These are phyloP conservation scores for Bursaphelenchus okinawaensis DNA, from an alignment of 2,888 invertebrate species.

Conservation along the genomic window DNA sequence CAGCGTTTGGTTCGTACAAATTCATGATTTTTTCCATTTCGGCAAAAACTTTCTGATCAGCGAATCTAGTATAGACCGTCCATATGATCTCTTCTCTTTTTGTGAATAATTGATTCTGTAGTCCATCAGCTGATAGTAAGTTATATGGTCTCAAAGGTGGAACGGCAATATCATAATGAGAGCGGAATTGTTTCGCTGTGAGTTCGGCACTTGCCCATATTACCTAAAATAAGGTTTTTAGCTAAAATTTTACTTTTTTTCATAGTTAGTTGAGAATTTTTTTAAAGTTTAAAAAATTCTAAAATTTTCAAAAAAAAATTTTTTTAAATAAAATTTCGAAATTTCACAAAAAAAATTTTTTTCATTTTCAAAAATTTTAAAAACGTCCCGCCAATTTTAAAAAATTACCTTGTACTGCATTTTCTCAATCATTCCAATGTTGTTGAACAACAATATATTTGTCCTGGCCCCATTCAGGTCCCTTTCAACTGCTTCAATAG, in stretches of 20 bases:
- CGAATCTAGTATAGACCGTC: neutral
- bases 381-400: no score
- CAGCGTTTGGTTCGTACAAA: neutral
- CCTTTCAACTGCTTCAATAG: neutral
- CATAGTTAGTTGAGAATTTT: neutral
- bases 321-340: no score
- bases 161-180: conserved; percentile 20
- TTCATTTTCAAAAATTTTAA: no score
- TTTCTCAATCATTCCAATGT: conserved; percentile 4
- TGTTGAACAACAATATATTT: conserved; percentile 28
- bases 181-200: neutral
- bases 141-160: conserved; percentile 20
- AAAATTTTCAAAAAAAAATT: no score
- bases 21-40: neutral
- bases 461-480: conserved; percentile 10
- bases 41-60: neutral
- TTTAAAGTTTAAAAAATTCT: no score
- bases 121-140: neutral
- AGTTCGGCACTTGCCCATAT: conserved; percentile 10
- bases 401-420: neutral
- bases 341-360: no score
- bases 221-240: neutral
- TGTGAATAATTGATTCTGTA: neutral
- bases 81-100: neutral
- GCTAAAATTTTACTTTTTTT: neutral